These are phyloP conservation scores for Rhyacichthys aspro DNA, from an alignment of 2,797 vertebrate species.

Conservation along the genomic window DNA sequence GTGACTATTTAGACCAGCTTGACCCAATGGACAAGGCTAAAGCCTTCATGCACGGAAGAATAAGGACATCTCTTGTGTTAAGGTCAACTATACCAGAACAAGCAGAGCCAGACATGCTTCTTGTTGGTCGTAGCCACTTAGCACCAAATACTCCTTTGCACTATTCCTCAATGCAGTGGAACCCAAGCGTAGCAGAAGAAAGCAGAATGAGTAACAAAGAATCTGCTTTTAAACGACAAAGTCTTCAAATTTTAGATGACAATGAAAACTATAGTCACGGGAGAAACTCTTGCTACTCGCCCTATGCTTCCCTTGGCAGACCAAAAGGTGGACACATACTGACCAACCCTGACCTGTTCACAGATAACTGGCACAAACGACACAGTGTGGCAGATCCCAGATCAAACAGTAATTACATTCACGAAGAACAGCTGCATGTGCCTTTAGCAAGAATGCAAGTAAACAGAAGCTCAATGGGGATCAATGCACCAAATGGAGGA, in stretches of 20 bases:
- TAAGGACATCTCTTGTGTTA: constrained; percentile 88
- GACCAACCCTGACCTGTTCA: constrained; percentile 70
- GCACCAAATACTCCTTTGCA: constrained; percentile 48
- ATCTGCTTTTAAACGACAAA: constrained; percentile 81
- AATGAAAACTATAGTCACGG: constrained; percentile 66
- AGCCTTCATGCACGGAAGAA: constrained; percentile 81
- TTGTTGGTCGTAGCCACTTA: constrained; percentile 73
- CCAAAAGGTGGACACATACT: constrained; percentile 62
- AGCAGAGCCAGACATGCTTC: constrained; percentile 83
- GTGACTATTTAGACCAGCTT: constrained; percentile 79
- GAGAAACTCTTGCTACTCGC: constrained; percentile 74
- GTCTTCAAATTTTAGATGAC: constrained; percentile 84
- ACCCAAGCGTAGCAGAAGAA: constrained; percentile 42
- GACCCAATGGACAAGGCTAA: constrained; percentile 81
- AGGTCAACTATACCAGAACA: constrained; percentile 88
- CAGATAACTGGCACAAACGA: constrained; percentile 75
- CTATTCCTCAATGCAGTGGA: constrained; percentile 74
- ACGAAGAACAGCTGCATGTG: constrained; percentile 62
- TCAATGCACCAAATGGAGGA: constrained; percentile 46
- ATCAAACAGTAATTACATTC: constrained; percentile 56
- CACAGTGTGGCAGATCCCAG: constrained; percentile 81
- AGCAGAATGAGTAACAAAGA: constrained; percentile 72
- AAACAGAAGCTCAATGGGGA: constrained; percentile 41
- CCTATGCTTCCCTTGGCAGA: constrained; percentile 85
- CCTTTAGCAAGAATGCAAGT: constrained; percentile 51